Evolutionary conservation across 2,113 vertebrate genomes (phyloP), one percentile per base, ranked within the genome.

Genomic region (Myotis brandtii): DNA sequence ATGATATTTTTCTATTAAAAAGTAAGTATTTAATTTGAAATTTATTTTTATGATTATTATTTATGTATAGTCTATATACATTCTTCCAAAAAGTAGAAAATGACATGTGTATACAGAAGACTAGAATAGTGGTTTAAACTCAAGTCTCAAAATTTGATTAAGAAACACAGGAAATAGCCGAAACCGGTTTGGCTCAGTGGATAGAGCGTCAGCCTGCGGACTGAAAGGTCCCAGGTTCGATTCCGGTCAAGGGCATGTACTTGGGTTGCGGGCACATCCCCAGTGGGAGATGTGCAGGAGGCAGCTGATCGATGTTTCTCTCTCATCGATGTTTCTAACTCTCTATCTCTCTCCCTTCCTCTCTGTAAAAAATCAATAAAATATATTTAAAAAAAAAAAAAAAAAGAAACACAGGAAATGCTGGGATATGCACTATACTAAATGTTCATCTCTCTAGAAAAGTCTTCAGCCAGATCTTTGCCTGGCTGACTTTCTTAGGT

Each of bases 351-450:
- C n/a, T n/a, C n/a, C n/a, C n/a, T n/a, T n/a, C n/a, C n/a, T n/a
- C n/a, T n/a, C n/a, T n/a, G n/a, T n/a, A n/a, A n/a, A n/a, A n/a
- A n/a, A n/a, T n/a, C n/a, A n/a, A n/a, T n/a, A n/a, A n/a, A n/a
- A n/a, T n/a, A n/a, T n/a, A n/a, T n/a, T n/a, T n/a, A n/a, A n/a
- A n/a, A n/a, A n/a, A n/a, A n/a, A n/a, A n/a, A n/a, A n/a, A n/a
- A n/a, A n/a, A n/a, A 48, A 50, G 25, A 40, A 69, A 20, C 56
- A 50, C 0, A 21, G 69, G 69, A 82, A 50, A 69, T 0, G 23
- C n/a, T 13, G 18, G 17, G 23, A 20, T 56, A 6, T 13, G 17
- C 12, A 16, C 12, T 18, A 8, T 16, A 12, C 8, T 0, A 12
- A 2, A 52, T 9, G 43, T 17, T 73, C 48, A 25, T 17, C 43